These are phyloP conservation scores for Plecturocebus donacophilus DNA, from an alignment of 2,113 vertebrate genomes.

Conservation along the genomic window DNA sequence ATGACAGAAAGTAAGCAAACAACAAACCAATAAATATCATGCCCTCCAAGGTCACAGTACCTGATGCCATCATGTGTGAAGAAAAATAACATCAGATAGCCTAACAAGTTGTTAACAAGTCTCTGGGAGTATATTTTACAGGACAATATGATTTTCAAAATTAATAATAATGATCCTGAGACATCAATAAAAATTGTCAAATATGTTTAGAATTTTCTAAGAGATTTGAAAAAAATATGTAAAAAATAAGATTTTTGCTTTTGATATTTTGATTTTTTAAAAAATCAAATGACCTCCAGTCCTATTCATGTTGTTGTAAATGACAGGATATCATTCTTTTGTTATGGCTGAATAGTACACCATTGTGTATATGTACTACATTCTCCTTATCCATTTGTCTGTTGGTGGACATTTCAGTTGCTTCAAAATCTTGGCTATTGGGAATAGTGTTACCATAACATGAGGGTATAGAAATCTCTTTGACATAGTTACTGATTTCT, in stretches of 20 bases:
- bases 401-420: no score
- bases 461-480: no score
- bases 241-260: neutral
- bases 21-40: neutral
- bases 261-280: neutral
- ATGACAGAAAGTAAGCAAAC: neutral
- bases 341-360: no score
- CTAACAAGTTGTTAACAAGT: neutral
- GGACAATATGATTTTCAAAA: neutral
- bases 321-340: no score
- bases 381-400: no score
- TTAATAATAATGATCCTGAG: neutral
- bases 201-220: neutral
- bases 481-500: no score
- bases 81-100: neutral
- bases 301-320: no score
- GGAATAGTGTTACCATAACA: no score
- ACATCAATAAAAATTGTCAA: neutral
- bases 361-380: no score
- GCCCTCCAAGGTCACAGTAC: neutral
- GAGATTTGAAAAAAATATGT: neutral
- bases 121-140: neutral
- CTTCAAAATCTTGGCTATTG: no score
- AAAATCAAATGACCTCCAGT: no score
- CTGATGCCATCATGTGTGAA: neutral